A percentile compares a stretch with the other conserved stretches of the same genome.
These are phyloP conservation scores for Strigops habroptila DNA, from an alignment of 2,113 vertebrate species.

Conservation along the genomic window DNA sequence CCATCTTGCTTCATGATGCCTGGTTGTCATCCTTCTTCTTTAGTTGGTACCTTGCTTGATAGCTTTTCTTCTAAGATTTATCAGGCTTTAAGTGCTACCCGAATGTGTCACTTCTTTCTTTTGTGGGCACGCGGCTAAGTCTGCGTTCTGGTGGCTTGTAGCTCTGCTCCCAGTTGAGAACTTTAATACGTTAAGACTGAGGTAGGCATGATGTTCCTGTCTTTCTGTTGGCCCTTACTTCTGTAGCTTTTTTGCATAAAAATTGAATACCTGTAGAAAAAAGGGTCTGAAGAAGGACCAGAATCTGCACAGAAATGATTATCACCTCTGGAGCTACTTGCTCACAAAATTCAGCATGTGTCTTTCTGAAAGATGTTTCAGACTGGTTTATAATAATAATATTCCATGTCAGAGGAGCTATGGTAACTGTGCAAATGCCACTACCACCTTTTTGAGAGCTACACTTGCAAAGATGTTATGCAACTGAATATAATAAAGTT, in stretches of 20 bases:
- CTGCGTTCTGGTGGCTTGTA: not conserved
- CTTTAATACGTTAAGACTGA: not conserved
- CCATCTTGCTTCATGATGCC: not conserved
- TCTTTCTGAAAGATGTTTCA: not conserved
- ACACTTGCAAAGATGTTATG: not conserved
- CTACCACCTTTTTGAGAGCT: not conserved
- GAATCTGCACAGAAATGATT: not conserved
- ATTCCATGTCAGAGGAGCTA: not conserved
- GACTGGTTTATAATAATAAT: not conserved
- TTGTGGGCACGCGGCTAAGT: not conserved
- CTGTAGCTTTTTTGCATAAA: not conserved
- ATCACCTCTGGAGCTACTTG: not conserved
- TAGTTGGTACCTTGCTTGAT: not conserved
- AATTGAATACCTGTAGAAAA: not conserved
- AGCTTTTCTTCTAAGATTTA: not conserved
- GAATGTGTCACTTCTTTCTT: not conserved
- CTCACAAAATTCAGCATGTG: not conserved
- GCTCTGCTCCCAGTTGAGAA: not conserved
- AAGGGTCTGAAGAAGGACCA: not conserved
- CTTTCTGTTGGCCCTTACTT: not conserved
- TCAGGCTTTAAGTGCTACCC: not conserved
- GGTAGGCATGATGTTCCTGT: not conserved
- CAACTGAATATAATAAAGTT: not conserved
- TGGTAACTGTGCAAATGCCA: not conserved
- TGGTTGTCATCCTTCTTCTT: not conserved